phyloP scores from a whole-genome alignment of 2,888 invertebrate genomes.

The Trichogramma dendrolimi region DNA sequence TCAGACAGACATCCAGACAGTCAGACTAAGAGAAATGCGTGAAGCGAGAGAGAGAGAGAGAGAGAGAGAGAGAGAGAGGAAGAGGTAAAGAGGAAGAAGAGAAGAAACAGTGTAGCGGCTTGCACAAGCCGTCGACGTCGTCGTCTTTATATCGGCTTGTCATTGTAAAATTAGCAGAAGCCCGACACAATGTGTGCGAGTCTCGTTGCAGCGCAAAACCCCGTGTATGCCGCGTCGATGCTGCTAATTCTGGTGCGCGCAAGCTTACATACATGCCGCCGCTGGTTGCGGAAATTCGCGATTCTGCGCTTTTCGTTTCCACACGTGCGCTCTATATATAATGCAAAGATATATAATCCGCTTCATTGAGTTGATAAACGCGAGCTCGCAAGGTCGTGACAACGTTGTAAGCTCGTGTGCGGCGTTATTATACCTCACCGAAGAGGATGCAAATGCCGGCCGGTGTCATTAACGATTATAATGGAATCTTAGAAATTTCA shows the following conservation, averaged over 20 bases:
- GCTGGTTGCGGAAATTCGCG: background rate
- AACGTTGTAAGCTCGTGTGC: too few relatives aligned
- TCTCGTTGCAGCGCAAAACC: slow-evolving; percentile 48
- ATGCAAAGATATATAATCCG: slow-evolving; percentile 7
- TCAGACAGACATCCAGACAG: background rate
- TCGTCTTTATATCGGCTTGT: slow-evolving; percentile 25
- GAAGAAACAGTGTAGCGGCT: slow-evolving; percentile 24
- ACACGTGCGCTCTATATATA: slow-evolving; percentile 1
- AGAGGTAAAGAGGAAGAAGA: background rate
- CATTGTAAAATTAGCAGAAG: slow-evolving; percentile 51
- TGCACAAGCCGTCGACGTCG: slow-evolving; percentile 31
- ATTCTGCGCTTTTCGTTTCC: background rate
- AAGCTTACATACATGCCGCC: too few relatives aligned
- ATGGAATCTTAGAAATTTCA: too few relatives aligned
- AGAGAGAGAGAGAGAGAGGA: slow-evolving; percentile 1
- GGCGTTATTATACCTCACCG: too few relatives aligned
- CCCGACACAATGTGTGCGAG: slow-evolving; percentile 50
- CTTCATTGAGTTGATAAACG: too few relatives aligned
- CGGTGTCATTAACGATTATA: too few relatives aligned
- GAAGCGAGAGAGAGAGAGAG: slow-evolving; percentile 4
- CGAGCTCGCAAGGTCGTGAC: too few relatives aligned
- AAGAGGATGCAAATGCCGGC: too few relatives aligned
- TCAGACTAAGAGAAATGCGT: background rate
- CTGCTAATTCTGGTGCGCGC: slow-evolving; percentile 44
- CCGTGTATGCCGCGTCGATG: slow-evolving; percentile 27